These are phyloP conservation scores for Austrolebias charrua DNA, from an alignment of 2,797 vertebrate species.

Conservation along the genomic window DNA sequence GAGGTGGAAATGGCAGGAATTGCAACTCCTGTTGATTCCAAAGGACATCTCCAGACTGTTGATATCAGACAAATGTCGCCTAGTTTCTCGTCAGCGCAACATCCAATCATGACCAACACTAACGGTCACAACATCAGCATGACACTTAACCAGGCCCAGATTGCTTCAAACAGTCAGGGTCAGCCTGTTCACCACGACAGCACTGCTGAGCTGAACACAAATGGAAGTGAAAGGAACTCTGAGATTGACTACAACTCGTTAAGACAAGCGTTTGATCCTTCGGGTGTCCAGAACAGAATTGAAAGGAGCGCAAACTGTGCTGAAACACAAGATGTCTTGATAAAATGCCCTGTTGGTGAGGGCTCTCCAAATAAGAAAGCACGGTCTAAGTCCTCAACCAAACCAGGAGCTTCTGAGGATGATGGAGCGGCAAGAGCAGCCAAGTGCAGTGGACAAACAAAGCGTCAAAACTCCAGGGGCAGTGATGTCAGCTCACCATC, in stretches of 20 bases:
- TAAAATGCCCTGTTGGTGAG: conserved; percentile 76
- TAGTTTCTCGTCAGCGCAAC: conserved; percentile 83
- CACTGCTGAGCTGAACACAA: conserved; percentile 81
- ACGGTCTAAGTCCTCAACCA: conserved; percentile 84
- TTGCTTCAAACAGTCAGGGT: conserved; percentile 83
- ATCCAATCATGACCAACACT: conserved; percentile 81
- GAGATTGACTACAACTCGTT: conserved; percentile 81
- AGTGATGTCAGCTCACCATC: conserved; percentile 83
- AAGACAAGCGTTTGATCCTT: conserved; percentile 75
- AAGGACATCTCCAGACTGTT: conserved; percentile 87
- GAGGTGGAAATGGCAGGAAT: conserved; percentile 84
- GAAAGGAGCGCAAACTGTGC: conserved; percentile 70
- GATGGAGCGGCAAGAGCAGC: conserved; percentile 79
- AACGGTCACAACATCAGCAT: conserved; percentile 81
- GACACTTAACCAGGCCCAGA: conserved; percentile 87
- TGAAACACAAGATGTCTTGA: conserved; percentile 82
- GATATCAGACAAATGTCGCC: conserved; percentile 85
- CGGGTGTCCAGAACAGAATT: conserved; percentile 57
- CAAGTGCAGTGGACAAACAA: conserved; percentile 85
- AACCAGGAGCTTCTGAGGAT: conserved; percentile 79
- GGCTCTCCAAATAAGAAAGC: conserved; percentile 86
- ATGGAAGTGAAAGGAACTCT: conserved; percentile 79
- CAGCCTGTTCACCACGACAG: conserved; percentile 75
- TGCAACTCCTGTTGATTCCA: conserved; percentile 82
- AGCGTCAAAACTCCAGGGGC: conserved; percentile 87